Evolutionary conservation across 2,797 vertebrate species (phyloP).

Genomic region (Sebastes dallii): DNA sequence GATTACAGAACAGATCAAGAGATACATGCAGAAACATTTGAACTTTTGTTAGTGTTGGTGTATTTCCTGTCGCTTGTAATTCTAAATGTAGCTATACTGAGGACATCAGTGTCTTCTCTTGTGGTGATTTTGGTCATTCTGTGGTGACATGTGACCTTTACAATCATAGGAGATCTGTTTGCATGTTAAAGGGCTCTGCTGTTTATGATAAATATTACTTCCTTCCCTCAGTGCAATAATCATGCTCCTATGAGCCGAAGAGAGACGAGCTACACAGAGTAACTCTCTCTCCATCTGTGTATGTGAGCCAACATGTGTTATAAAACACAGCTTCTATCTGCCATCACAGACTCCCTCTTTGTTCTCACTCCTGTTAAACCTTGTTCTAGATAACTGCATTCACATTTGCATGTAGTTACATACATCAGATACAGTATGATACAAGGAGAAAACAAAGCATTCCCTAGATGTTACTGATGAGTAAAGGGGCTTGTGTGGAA

Average conservation of each 20-base stretch:
- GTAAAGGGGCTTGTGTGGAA: not conserved
- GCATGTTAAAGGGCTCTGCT: not conserved
- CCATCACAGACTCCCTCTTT: conserved; percentile 38
- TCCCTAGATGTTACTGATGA: not conserved
- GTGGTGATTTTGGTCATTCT: not conserved
- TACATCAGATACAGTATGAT: not conserved
- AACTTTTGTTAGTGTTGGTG: not conserved
- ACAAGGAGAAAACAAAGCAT: not conserved
- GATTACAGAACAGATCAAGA: not conserved
- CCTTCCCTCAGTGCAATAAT: not conserved
- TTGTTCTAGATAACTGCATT: not conserved
- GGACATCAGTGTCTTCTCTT: not conserved
- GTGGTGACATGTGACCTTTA: not conserved
- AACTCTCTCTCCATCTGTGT: conserved; percentile 12
- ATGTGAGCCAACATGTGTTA: not conserved
- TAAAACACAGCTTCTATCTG: conserved; percentile 11
- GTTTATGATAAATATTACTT: conserved; percentile 4
- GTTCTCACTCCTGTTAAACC: conserved; percentile 18
- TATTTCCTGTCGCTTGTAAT: not conserved
- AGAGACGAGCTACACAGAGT: not conserved
- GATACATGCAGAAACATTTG: not conserved
- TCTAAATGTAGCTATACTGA: not conserved
- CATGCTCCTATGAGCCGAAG: not conserved
- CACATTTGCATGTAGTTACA: conserved; percentile 38
- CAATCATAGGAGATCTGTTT: not conserved